Conservation (phyloP, 53 echinoderm and acorn worm genomes). For the Astropecten irregularis region DNA sequence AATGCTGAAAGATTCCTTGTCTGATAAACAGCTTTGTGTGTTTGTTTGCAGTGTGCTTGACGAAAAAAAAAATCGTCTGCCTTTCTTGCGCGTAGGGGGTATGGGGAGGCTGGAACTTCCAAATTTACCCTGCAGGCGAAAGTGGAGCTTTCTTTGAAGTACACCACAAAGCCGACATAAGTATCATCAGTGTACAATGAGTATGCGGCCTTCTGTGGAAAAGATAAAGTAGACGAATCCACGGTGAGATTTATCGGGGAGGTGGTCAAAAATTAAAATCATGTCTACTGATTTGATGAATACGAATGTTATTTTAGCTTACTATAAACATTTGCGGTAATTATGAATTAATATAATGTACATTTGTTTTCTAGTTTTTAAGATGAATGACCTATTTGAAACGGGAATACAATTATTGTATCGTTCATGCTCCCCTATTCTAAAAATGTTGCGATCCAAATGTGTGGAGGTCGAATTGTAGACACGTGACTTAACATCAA, state of each 20-base stretch:
- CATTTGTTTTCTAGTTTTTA: too few relatives aligned
- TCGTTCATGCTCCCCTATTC: constrained; percentile 27
- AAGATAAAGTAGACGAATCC: constrained; percentile 6
- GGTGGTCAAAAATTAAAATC: background rate
- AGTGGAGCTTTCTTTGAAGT: constrained; percentile 44
- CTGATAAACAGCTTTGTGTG: too few relatives aligned
- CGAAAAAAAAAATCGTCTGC: too few relatives aligned
- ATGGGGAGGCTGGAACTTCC: background rate
- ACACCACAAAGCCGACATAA: constrained; percentile 45
- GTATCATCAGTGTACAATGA: background rate
- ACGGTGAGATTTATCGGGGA: background rate
- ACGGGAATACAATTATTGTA: too few relatives aligned
- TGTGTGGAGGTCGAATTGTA: constrained; percentile 38
- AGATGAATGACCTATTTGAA: too few relatives aligned
- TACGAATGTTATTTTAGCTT: too few relatives aligned
- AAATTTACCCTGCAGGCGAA: constrained; percentile 17
- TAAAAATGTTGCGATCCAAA: constrained; percentile 26
- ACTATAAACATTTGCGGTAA: too few relatives aligned
- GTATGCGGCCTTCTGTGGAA: background rate
- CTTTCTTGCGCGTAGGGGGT: too few relatives aligned
- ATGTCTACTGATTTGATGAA: too few relatives aligned
- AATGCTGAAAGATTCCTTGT: too few relatives aligned
- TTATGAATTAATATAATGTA: too few relatives aligned
- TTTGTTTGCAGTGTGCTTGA: too few relatives aligned
- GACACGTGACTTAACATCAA: constrained; percentile 52